Evolutionary conservation across 2,888 invertebrate species (phyloP).

Genomic region (Cryptops parisi): DNA sequence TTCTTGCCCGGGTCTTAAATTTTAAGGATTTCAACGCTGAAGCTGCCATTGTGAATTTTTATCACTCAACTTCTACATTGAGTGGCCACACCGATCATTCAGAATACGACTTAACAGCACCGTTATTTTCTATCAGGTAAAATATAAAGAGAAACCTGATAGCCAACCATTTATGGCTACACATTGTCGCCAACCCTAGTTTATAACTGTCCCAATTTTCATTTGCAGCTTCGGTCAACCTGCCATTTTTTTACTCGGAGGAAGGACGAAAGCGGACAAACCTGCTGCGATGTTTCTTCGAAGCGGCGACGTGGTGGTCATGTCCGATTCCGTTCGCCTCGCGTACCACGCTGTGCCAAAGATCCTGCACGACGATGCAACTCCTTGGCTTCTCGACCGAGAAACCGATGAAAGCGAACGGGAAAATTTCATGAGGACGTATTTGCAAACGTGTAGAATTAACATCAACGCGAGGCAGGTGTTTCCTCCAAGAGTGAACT

Average conservation of each 20-base stretch:
- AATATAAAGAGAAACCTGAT: too few relatives aligned
- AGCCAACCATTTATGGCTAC: too few relatives aligned
- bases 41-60: slow-evolving; percentile 94
- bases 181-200: not conserved
- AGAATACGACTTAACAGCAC: slow-evolving; percentile 68
- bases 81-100: slow-evolving; percentile 93
- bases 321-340: slow-evolving; percentile 69
- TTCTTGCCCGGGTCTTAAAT: slow-evolving; percentile 45
- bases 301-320: slow-evolving; percentile 82
- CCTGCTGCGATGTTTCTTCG: slow-evolving; percentile 47
- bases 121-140: slow-evolving; percentile 83
- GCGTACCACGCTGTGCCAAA: slow-evolving; percentile 90
- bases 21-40: slow-evolving; percentile 54
- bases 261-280: slow-evolving; percentile 47
- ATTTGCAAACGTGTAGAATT: slow-evolving; percentile 58
- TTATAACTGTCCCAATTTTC: slow-evolving; percentile 9
- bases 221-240: slow-evolving; percentile 78
- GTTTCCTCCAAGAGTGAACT: slow-evolving; percentile 43
- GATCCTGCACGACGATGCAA: slow-evolving; percentile 43
- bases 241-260: slow-evolving; percentile 87
- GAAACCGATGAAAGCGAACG: slow-evolving; percentile 30
- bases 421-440: slow-evolving; percentile 40
- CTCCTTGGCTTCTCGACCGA: slow-evolving; percentile 33
- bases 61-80: slow-evolving; percentile 79
- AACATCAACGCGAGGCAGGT: slow-evolving; percentile 93